These are phyloP conservation scores for Promerops cafer DNA, from an alignment of 2,113 vertebrate genomes.

Conservation along the genomic window DNA sequence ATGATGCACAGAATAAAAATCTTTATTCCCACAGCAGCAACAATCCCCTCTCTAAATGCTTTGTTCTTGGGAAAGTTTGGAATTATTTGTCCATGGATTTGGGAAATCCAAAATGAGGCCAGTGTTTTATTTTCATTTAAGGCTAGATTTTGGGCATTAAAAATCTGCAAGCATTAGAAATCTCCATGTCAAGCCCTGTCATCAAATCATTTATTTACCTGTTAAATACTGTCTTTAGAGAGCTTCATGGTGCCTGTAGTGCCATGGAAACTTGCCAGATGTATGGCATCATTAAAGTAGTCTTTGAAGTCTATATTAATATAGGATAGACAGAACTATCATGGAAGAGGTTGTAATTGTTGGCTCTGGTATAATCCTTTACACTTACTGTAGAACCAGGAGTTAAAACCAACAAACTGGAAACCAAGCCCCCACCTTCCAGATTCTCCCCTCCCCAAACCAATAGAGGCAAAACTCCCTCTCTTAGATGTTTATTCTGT, in stretches of 20 bases:
- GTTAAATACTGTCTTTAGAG: not conserved
- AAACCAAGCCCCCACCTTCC: not conserved
- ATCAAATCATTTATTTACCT: not conserved
- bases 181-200: not conserved
- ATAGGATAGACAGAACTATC: not conserved
- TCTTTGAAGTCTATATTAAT: not conserved
- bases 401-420: not conserved
- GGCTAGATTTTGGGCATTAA: not conserved
- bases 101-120: not conserved
- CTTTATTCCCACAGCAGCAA: not conserved
- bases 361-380: not conserved
- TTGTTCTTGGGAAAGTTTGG: not conserved
- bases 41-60: rapidly evolving
- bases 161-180: not conserved
- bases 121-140: not conserved
- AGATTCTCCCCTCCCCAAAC: rapidly evolving
- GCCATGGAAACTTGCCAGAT: not conserved
- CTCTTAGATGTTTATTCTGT: not conserved
- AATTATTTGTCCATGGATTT: not conserved
- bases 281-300: not conserved
- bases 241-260: not conserved
- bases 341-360: not conserved
- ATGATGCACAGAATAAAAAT: not conserved
- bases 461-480: not conserved
- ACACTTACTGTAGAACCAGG: not conserved